Conservation (phyloP, 2,113 vertebrate genomes). For the Melanerpes aurifrons region DNA sequence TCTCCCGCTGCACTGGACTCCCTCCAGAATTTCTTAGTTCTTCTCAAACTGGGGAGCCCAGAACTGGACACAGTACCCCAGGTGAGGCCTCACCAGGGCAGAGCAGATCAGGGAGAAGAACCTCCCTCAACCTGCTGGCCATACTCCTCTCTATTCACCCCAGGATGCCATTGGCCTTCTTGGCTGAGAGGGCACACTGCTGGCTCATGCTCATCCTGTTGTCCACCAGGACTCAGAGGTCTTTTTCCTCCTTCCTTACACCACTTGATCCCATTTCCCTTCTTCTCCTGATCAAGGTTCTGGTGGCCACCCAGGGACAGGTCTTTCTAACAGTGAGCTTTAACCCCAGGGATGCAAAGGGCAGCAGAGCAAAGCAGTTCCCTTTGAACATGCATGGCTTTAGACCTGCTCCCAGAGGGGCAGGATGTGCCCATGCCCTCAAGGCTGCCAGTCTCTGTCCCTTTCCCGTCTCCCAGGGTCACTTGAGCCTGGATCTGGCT, state of each 20-base stretch:
- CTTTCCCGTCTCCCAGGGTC: constrained; percentile 17
- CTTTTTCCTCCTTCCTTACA: neutral
- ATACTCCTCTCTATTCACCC: too few relatives aligned
- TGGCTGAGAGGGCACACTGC: neutral
- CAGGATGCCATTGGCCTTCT: too few relatives aligned
- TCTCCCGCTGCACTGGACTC: too few relatives aligned
- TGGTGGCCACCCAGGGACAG: rapidly evolving
- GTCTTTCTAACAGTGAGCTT: neutral
- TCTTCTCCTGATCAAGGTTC: neutral
- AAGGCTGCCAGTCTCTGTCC: neutral
- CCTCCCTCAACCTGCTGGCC: too few relatives aligned
- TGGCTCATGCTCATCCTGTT: neutral
- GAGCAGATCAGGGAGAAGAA: too few relatives aligned
- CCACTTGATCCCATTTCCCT: neutral
- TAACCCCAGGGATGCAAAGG: neutral
- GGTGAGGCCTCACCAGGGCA: too few relatives aligned
- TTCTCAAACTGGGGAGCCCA: too few relatives aligned
- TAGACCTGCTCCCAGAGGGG: neutral
- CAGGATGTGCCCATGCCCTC: neutral
- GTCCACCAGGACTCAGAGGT: neutral
- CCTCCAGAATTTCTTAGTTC: too few relatives aligned
- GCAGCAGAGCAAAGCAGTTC: neutral
- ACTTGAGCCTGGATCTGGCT: neutral
- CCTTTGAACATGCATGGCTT: neutral
- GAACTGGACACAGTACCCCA: too few relatives aligned